phyloP scores from a whole-genome alignment of 2,797 vertebrate species.

The Betta splendens region DNA sequence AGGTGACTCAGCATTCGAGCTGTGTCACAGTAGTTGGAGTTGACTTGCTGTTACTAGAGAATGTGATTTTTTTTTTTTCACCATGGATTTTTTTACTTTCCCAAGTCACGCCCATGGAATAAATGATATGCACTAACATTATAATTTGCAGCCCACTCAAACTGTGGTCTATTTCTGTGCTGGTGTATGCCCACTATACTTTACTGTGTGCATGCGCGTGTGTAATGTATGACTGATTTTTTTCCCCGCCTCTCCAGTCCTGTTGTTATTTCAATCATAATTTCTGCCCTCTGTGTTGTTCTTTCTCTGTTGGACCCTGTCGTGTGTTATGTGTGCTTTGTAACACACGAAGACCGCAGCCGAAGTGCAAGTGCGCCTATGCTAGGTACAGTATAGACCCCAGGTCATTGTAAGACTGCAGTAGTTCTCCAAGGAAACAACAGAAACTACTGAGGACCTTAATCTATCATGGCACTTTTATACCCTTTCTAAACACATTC shows the following conservation, averaged over 20 bases:
- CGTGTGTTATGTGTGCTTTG: slow-evolving; percentile 84
- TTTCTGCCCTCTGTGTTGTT: slow-evolving; percentile 82
- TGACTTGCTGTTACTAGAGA: slow-evolving; percentile 15
- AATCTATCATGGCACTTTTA: neutral
- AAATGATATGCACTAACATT: slow-evolving; percentile 45
- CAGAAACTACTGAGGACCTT: slow-evolving; percentile 43
- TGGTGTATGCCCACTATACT: slow-evolving; percentile 16
- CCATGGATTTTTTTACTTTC: slow-evolving; percentile 34
- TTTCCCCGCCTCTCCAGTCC: slow-evolving; percentile 30
- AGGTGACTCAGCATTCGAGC: neutral
- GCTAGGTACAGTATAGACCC: slow-evolving; percentile 90
- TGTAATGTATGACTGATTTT: neutral
- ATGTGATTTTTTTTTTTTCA: slow-evolving; percentile 34
- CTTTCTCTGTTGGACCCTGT: slow-evolving; percentile 82
- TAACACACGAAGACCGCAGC: slow-evolving; percentile 93
- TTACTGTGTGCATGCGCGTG: neutral
- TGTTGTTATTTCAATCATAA: slow-evolving; percentile 64
- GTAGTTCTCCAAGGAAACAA: slow-evolving; percentile 58
- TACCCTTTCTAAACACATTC: slow-evolving; percentile 34
- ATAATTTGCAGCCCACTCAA: slow-evolving; percentile 70
- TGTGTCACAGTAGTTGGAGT: neutral
- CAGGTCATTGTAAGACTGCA: slow-evolving; percentile 69
- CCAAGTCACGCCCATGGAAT: slow-evolving; percentile 63
- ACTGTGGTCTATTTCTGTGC: slow-evolving; percentile 51
- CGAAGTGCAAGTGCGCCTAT: slow-evolving; percentile 94